These are phyloP conservation scores for human (Homo sapiens) DNA, from an alignment of 2,113 vertebrate species.

Conservation along the genomic window GRCh38 chr3:135764001-135764500, in stretches of 20 bases:
- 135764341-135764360: not conserved
- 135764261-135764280: constrained; percentile 36
- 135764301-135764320: constrained; percentile 20
- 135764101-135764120: constrained; percentile 50
- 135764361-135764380: constrained; percentile 15
- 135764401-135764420: not conserved
- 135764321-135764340: constrained; percentile 45
- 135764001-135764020: constrained; percentile 59
- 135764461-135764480: not conserved
- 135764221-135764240: constrained; percentile 6
- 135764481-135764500: not conserved
- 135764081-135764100: constrained; percentile 70
- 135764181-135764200: constrained; percentile 64
- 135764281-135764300: constrained; percentile 33
- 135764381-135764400: not conserved
- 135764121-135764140: constrained; percentile 62
- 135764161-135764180: constrained; percentile 41
- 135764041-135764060: constrained; percentile 64
- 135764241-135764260: constrained; percentile 10
- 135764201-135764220: constrained; percentile 49
- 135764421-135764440: not conserved
- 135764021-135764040: constrained; percentile 5
- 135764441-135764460: not conserved
- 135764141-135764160: constrained; percentile 42
- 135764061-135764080: constrained; percentile 62